These are phyloP conservation scores for Elegia similella DNA, from an alignment of 2,888 invertebrate species.

Conservation along the genomic window DNA sequence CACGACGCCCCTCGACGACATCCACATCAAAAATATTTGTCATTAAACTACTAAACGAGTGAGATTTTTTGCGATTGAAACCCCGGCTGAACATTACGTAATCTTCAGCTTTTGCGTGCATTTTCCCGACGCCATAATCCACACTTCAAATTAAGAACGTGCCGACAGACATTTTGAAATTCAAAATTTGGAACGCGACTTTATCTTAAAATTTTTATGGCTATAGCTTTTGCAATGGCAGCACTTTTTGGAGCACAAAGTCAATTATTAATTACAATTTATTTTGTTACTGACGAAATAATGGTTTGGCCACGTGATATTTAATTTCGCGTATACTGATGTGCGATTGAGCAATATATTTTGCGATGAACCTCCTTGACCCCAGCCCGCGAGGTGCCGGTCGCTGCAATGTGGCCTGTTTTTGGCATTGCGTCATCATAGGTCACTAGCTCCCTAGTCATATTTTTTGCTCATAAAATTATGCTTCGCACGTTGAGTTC, in stretches of 20 bases:
- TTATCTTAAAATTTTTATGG: constrained; percentile 10
- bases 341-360: constrained; percentile 56
- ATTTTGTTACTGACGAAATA: constrained; percentile 10
- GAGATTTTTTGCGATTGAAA: neutral
- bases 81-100: neutral
- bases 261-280: constrained; percentile 13
- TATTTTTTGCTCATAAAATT: constrained; percentile 72
- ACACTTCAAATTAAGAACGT: constrained; percentile 13
- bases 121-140: constrained; percentile 2
- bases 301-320: constrained; percentile 27
- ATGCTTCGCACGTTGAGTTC: constrained; percentile 70
- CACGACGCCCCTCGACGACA: constrained; percentile 50
- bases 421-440: constrained; percentile 78
- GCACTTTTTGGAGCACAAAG: constrained; percentile 10
- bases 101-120: neutral
- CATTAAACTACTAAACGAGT: constrained; percentile 26
- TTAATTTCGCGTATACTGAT: constrained; percentile 47
- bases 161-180: constrained; percentile 17
- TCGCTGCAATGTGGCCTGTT: constrained; percentile 69
- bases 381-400: constrained; percentile 44
- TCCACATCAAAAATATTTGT: constrained; percentile 48
- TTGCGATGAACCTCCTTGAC: constrained; percentile 75
- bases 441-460: constrained; percentile 76
- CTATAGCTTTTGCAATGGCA: constrained; percentile 1
- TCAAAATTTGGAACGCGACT: constrained; percentile 16